These are phyloP conservation scores for Odobenus rosmarus DNA, from an alignment of 2,113 vertebrate genomes.

Conservation along the genomic window DNA sequence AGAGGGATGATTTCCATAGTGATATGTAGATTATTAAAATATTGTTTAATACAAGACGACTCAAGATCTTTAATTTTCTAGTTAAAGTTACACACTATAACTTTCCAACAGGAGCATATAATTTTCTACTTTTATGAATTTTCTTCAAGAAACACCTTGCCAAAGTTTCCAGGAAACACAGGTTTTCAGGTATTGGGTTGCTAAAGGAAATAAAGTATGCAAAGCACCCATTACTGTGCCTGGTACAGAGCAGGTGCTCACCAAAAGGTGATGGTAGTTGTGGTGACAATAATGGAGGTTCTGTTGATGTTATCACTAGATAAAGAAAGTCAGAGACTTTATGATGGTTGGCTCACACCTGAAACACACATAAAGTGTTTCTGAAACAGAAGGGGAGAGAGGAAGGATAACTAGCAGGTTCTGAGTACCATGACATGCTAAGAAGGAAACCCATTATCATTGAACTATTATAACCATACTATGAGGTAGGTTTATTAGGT, in stretches of 20 bases:
- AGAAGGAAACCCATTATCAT: neutral
- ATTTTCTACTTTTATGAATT: constrained; percentile 6
- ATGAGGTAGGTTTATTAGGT: neutral
- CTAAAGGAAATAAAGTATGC: neutral
- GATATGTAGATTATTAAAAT: neutral
- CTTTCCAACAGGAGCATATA: neutral
- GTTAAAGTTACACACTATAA: neutral
- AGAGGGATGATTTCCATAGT: neutral
- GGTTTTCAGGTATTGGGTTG: neutral
- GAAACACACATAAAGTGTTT: neutral
- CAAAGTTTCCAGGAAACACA: neutral
- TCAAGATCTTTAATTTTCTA: constrained; percentile 49
- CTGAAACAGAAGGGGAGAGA: neutral
- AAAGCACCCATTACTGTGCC: neutral
- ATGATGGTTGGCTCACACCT: neutral
- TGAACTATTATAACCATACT: neutral
- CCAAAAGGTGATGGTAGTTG: neutral
- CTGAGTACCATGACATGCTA: neutral
- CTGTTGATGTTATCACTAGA: neutral
- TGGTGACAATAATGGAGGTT: neutral
- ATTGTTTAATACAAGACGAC: neutral
- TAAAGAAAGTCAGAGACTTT: neutral
- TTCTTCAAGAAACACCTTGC: constrained; percentile 35
- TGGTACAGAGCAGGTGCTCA: neutral
- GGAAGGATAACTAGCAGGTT: neutral